phyloP scores from a whole-genome alignment of 2,113 vertebrate species.

The Nesoenas mayeri region DNA sequence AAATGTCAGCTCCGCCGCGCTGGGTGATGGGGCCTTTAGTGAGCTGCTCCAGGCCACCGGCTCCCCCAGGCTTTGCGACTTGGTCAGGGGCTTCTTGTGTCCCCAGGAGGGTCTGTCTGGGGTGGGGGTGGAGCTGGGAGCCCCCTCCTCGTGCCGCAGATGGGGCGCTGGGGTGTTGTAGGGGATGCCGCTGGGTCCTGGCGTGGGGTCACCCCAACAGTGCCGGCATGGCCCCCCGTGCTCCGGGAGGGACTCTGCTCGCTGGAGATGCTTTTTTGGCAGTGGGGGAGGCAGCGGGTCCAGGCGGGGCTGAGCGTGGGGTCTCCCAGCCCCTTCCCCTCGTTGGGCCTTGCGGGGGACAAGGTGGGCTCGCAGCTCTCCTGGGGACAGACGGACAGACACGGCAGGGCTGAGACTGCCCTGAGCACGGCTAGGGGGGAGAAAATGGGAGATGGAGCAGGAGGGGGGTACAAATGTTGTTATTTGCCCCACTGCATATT shows the following conservation, averaged over 20 bases:
- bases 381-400: slow-evolving; percentile 3
- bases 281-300: slow-evolving; percentile 74
- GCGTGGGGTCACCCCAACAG: rapidly evolving
- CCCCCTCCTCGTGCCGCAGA: rapidly evolving
- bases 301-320: rapidly evolving
- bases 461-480: rapidly evolving
- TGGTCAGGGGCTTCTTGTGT: not conserved
- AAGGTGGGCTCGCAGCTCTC: slow-evolving; percentile 50
- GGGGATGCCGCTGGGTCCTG: not conserved
- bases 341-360: slow-evolving; percentile 51
- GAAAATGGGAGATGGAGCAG: rapidly evolving
- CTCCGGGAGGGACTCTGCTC: slow-evolving; percentile 73
- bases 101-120: not conserved
- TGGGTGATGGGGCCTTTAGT: rapidly evolving
- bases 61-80: slow-evolving; percentile 34
- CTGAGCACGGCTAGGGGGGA: rapidly evolving
- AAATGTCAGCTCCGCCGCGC: slow-evolving; percentile 57
- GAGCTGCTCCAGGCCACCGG: not conserved
- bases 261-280: slow-evolving; percentile 76
- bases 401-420: not conserved
- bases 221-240: not conserved
- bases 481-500: rapidly evolving
- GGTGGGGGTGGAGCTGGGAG: not conserved
- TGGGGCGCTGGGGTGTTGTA: not conserved
- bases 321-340: not conserved